These are phyloP conservation scores for Parasteatoda tepidariorum DNA, from an alignment of 1,140 invertebrate species.

Conservation along the genomic window DNA sequence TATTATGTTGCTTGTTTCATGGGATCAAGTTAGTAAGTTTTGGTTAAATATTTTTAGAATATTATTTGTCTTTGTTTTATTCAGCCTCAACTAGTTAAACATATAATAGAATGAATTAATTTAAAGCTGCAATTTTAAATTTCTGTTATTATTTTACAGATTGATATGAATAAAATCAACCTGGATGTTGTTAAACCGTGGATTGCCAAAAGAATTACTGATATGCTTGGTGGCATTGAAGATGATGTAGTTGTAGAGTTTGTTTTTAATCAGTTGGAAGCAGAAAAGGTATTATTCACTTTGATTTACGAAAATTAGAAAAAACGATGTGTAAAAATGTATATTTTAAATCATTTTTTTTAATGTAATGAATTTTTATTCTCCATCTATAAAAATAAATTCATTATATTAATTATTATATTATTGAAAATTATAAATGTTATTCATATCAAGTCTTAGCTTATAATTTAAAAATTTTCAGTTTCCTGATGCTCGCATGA, in stretches of 20 bases:
- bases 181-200: constrained; percentile 98
- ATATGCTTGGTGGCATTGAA: constrained; percentile 91
- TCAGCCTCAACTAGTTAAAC: too few species aligned
- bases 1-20: too few species aligned
- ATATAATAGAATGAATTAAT: too few species aligned
- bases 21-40: too few species aligned
- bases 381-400: neutral
- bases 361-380: neutral
- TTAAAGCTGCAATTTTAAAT: too few species aligned
- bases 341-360: neutral
- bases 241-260: constrained; percentile 99
- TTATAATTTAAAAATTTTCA: too few species aligned
- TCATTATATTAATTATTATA: too few species aligned
- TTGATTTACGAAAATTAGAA: too few species aligned
- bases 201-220: constrained; percentile 96
- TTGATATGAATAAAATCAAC: constrained; percentile 99
- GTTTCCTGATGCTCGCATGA: constrained; percentile 94
- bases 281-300: constrained; percentile 84
- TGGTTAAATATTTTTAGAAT: too few species aligned
- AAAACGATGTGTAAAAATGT: neutral
- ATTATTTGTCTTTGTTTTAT: too few species aligned
- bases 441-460: too few species aligned
- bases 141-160: too few species aligned
- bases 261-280: constrained; percentile 97
- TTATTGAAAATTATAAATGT: neutral